Conservation (phyloP, 2,113 vertebrate genomes). For the Toxostoma redivivum region DNA sequence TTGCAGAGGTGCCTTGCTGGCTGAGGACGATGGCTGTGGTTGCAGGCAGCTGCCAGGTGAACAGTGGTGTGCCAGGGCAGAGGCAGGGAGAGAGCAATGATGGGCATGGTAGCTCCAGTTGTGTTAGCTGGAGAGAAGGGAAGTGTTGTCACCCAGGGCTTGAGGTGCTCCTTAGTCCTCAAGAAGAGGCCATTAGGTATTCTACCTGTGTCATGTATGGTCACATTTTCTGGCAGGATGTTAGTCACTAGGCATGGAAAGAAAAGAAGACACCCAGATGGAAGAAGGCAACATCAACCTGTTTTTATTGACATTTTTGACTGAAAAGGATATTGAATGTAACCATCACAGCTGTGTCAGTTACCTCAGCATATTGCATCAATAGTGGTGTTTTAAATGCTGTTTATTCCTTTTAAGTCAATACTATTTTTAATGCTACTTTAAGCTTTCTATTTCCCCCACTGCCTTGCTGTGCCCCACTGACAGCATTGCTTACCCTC, state of each 20-base stretch:
- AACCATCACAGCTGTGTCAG: not conserved
- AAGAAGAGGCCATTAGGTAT: fast-evolving
- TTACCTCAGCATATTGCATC: not conserved
- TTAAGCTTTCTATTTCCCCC: not conserved
- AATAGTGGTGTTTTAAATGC: not conserved
- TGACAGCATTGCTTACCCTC: not conserved
- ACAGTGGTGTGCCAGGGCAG: not conserved
- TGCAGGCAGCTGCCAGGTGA: not conserved
- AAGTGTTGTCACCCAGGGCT: not conserved
- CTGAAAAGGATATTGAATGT: not conserved
- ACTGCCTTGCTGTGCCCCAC: fast-evolving
- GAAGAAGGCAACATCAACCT: not conserved
- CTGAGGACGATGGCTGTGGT: fast-evolving
- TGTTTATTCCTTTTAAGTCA: not conserved
- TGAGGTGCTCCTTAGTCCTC: not conserved
- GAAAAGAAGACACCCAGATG: not conserved
- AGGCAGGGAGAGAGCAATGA: not conserved
- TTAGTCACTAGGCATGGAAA: not conserved
- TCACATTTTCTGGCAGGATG: not conserved
- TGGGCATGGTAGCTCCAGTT: not conserved
- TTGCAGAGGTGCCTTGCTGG: not conserved
- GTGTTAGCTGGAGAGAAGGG: not conserved
- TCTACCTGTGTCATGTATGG: not conserved
- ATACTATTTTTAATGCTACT: not conserved
- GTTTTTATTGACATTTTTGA: not conserved